Evolutionary conservation across 2,888 invertebrate genomes (phyloP).

Genomic region (Drosophila kambysellisi): DNA sequence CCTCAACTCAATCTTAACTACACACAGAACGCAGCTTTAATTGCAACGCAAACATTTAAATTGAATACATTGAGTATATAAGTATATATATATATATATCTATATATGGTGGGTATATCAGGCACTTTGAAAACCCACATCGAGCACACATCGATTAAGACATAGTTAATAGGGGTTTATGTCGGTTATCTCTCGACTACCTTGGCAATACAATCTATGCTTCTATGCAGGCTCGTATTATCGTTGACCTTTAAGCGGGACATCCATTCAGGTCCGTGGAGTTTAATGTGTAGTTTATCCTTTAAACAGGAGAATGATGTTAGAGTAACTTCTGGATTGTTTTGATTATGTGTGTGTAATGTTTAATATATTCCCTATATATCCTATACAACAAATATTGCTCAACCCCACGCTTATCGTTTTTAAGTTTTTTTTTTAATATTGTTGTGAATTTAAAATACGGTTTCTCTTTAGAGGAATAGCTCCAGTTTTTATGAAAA

Average conservation of each 20-base stretch:
- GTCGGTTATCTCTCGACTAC: constrained; percentile 50
- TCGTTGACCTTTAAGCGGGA: constrained; percentile 87
- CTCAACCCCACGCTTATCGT: background rate
- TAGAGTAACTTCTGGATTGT: constrained; percentile 15
- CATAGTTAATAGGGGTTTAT: constrained; percentile 21
- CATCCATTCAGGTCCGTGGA: constrained; percentile 88
- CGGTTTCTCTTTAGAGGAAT: fast-evolving
- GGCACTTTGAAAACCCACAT: constrained; percentile 16
- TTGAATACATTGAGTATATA: background rate
- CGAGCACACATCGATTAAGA: constrained; percentile 48
- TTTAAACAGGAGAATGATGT: constrained; percentile 59
- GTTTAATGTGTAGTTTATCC: constrained; percentile 80
- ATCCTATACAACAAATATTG: background rate
- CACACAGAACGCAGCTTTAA: constrained; percentile 5
- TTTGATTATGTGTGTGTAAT: constrained; percentile 3
- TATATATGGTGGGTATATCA: constrained; percentile 12
- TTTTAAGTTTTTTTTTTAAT: background rate
- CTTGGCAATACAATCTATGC: constrained; percentile 90
- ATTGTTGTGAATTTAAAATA: background rate
- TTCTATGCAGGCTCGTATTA: constrained; percentile 89
- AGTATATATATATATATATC: constrained; percentile 1
- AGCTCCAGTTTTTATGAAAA: background rate
- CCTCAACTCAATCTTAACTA: constrained; percentile 12
- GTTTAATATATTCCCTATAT: background rate
- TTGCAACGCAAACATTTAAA: constrained; percentile 20